These are phyloP conservation scores for Scalopus aquaticus DNA, from an alignment of 2,113 vertebrate genomes.

Conservation along the genomic window DNA sequence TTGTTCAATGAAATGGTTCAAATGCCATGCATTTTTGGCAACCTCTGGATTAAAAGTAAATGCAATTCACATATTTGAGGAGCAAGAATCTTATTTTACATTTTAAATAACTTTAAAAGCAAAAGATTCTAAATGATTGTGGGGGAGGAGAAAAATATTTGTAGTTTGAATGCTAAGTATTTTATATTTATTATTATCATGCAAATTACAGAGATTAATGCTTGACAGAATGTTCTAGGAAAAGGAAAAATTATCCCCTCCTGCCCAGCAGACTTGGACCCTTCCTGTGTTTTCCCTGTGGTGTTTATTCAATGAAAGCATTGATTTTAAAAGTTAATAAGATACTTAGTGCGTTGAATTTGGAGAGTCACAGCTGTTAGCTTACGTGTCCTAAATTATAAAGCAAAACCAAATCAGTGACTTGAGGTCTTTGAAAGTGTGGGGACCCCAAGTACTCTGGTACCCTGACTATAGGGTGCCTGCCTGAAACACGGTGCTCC, in stretches of 20 bases:
- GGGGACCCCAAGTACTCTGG: too few species aligned
- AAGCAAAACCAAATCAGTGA: background rate
- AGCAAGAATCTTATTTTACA: background rate
- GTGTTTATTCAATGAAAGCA: background rate
- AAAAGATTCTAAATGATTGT: background rate
- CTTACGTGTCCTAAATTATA: background rate
- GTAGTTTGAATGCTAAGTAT: background rate
- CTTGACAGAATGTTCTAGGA: background rate
- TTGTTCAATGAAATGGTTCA: background rate
- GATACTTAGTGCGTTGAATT: background rate
- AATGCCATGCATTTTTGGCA: background rate
- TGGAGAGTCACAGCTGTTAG: background rate
- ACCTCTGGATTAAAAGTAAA: background rate
- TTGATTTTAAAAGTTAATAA: background rate
- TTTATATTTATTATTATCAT: background rate
- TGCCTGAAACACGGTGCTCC: constrained; percentile 48
- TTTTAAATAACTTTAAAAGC: background rate
- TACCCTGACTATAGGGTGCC: background rate
- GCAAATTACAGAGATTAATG: background rate
- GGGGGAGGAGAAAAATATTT: background rate
- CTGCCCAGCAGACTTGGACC: background rate
- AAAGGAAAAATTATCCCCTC: background rate
- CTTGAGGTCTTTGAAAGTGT: background rate
- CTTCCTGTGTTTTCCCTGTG: background rate
- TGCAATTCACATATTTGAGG: background rate